These are phyloP conservation scores for Eretmocerus hayati DNA, from an alignment of 2,888 invertebrate species.

Conservation along the genomic window DNA sequence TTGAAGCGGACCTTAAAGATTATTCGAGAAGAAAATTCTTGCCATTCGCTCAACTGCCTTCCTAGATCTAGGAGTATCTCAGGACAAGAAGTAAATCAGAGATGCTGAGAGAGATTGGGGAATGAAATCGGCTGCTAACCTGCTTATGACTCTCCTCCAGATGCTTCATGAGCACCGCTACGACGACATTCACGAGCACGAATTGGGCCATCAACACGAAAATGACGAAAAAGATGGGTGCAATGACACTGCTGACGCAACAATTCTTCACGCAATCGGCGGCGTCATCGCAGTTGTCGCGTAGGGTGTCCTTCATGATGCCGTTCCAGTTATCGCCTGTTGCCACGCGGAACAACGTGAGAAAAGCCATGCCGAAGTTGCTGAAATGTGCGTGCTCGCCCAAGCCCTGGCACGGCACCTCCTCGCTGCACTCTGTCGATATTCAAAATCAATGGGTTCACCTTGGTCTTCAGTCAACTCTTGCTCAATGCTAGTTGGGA, in stretches of 20 bases:
- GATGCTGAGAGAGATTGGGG: neutral
- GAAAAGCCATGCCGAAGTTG: conserved; percentile 98
- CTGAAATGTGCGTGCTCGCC: conserved; percentile 99
- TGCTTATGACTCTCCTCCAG: conserved; percentile 97
- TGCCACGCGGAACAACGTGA: conserved; percentile 97
- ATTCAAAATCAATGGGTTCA: too few species aligned
- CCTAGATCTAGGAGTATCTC: neutral
- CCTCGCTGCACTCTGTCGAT: conserved; percentile 76
- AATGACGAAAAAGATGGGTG: conserved; percentile 99
- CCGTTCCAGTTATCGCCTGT: conserved; percentile 99
- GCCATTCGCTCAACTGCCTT: conserved; percentile 1
- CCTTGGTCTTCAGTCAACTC: too few species aligned
- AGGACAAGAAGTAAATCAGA: neutral
- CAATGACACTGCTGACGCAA: conserved; percentile 94
- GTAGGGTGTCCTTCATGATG: conserved; percentile 97
- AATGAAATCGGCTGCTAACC: conserved; percentile 58
- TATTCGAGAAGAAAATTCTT: neutral
- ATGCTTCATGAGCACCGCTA: conserved; percentile 99
- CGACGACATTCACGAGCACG: conserved; percentile 98
- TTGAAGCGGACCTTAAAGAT: too few species aligned
- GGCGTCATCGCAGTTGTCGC: conserved; percentile 86
- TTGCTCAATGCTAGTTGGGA: too few species aligned
- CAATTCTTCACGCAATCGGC: conserved; percentile 97
- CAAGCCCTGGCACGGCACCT: conserved; percentile 91
- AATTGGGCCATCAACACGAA: conserved; percentile 99